Percentiles rank a stretch among this genome's conserved stretches.
These are phyloP conservation scores for Vanessa tameamea DNA, from an alignment of 1,140 invertebrate species.

Conservation along the genomic window DNA sequence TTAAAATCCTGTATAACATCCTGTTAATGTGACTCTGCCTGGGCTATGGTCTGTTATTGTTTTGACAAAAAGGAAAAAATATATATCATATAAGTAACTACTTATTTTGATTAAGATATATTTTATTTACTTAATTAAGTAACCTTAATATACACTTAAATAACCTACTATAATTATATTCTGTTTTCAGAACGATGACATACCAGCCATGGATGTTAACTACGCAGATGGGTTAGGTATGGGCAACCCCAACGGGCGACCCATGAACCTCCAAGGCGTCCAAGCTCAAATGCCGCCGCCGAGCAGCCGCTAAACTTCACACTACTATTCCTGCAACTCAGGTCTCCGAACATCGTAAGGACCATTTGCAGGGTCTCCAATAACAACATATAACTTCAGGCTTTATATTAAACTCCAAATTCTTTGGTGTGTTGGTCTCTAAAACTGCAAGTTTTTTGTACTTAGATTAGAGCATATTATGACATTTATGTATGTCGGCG, in stretches of 20 bases:
- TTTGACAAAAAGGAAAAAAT: too few species aligned
- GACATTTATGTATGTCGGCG: neutral
- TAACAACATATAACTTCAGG: neutral
- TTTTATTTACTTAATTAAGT: too few species aligned
- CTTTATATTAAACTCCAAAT: neutral
- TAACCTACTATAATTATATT: neutral
- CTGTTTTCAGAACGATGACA: conserved; percentile 85
- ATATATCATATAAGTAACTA: too few species aligned
- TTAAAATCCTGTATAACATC: too few species aligned
- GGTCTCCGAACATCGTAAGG: neutral
- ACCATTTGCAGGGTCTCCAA: neutral
- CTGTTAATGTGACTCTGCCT: too few species aligned
- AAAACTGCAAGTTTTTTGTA: conserved; percentile 2
- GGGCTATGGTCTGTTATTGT: too few species aligned
- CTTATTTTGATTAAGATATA: too few species aligned
- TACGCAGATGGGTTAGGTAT: conserved; percentile 81
- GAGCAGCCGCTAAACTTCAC: conserved; percentile 61
- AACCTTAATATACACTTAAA: too few species aligned
- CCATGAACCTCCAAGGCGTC: conserved; percentile 76
- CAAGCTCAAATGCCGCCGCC: conserved; percentile 76
- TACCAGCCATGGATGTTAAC: conserved; percentile 87
- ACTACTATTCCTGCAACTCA: neutral
- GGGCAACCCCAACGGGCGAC: conserved; percentile 78
- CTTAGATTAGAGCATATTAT: neutral
- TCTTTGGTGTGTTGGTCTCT: neutral